These are phyloP conservation scores for Asobara japonica DNA, from an alignment of 1,140 invertebrate genomes.

Conservation along the genomic window DNA sequence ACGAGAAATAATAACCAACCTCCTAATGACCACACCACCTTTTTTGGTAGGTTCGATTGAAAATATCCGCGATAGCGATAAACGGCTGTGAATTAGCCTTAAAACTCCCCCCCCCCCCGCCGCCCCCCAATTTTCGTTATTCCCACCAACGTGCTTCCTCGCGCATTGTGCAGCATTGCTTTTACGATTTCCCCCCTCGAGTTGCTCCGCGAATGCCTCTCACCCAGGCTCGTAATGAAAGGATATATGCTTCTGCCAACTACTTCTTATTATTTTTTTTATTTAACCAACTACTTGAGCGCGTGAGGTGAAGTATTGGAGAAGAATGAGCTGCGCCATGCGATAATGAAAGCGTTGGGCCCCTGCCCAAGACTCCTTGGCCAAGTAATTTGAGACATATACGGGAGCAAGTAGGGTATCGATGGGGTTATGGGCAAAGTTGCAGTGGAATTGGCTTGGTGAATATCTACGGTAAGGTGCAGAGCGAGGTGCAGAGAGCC, in stretches of 20 bases:
- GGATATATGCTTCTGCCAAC: slow-evolving; percentile 7
- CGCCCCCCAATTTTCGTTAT: not conserved
- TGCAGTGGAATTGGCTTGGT: not conserved
- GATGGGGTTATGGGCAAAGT: not conserved
- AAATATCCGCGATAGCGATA: slow-evolving; percentile 19
- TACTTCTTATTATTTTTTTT: too few relatives aligned
- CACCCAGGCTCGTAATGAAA: slow-evolving; percentile 19
- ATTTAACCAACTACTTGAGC: too few relatives aligned
- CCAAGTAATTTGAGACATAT: slow-evolving; percentile 12
- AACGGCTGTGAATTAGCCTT: slow-evolving; percentile 19
- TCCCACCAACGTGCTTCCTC: not conserved
- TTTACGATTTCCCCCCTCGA: slow-evolving; percentile 11
- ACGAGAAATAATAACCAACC: not conserved
- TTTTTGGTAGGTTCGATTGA: not conserved
- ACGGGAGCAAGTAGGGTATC: not conserved
- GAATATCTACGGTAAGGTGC: not conserved
- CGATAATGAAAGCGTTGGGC: slow-evolving; percentile 1
- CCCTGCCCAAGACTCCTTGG: not conserved
- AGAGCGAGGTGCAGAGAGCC: not conserved
- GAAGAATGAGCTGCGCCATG: not conserved
- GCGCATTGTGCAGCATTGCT: not conserved
- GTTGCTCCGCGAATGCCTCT: not conserved
- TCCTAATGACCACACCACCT: slow-evolving; percentile 5
- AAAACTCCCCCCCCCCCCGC: not conserved
- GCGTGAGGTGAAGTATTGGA: not conserved